These are phyloP conservation scores for Volucella bombylans DNA, from an alignment of 2,888 invertebrate species.

Conservation along the genomic window DNA sequence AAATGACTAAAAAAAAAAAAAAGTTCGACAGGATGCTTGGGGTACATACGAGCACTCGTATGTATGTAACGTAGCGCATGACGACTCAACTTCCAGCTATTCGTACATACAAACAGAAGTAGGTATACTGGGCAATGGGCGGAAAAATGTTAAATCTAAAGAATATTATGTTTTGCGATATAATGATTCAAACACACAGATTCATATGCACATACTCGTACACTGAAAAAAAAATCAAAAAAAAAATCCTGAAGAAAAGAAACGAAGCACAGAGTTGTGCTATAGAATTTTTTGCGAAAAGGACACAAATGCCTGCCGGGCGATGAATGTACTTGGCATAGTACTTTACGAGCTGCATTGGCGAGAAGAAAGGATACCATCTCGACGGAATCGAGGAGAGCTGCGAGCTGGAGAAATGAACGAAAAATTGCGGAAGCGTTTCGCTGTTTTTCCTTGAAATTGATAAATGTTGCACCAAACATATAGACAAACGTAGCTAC, in stretches of 20 bases:
- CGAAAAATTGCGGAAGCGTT: constrained; percentile 43
- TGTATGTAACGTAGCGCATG: not conserved
- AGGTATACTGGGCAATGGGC: not conserved
- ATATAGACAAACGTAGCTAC: too few relatives aligned
- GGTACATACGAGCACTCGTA: too few relatives aligned
- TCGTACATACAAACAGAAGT: not conserved
- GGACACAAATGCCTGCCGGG: constrained; percentile 60
- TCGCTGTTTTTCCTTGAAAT: constrained; percentile 41
- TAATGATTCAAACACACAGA: constrained; percentile 32
- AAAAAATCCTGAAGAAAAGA: not conserved
- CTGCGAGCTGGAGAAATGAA: not conserved
- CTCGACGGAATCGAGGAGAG: not conserved
- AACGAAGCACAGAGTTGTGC: not conserved
- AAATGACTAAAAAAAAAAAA: constrained; percentile 34
- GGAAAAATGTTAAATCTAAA: constrained; percentile 40
- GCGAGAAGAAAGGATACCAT: constrained; percentile 9
- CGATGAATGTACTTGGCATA: constrained; percentile 60
- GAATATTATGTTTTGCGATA: constrained; percentile 44
- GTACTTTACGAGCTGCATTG: constrained; percentile 47
- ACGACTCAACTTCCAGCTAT: not conserved
- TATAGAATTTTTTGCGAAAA: constrained; percentile 37
- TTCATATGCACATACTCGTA: not conserved
- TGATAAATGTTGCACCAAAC: constrained; percentile 51
- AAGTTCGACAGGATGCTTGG: constrained; percentile 27
- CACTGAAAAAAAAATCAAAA: not conserved